phyloP scores from a whole-genome alignment of 1,140 invertebrate species.

The Hylyphantes graminicola region DNA sequence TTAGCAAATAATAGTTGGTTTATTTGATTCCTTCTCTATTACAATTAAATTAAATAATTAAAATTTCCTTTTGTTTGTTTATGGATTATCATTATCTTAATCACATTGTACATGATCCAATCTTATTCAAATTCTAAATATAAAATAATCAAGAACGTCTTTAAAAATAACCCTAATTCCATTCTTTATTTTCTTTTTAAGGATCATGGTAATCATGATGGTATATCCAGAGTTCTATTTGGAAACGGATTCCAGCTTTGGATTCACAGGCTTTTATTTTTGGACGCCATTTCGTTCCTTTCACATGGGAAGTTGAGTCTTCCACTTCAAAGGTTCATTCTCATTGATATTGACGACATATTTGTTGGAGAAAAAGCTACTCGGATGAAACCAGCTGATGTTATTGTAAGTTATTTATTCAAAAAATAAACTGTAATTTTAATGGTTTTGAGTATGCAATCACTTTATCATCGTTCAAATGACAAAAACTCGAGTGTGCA shows the following conservation, averaged over 20 bases:
- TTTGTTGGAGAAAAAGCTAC: conserved; percentile 93
- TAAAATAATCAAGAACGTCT: not conserved
- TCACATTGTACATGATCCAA: too few species aligned
- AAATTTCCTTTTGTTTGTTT: too few species aligned
- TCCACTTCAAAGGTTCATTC: conserved; percentile 87
- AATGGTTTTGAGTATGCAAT: not conserved
- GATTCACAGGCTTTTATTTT: conserved; percentile 89
- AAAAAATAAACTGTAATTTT: not conserved
- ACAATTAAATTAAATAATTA: too few species aligned
- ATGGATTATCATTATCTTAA: not conserved
- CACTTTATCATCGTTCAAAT: too few species aligned
- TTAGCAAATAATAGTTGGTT: too few species aligned
- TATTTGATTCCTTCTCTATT: too few species aligned
- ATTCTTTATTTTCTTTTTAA: conserved; percentile 68
- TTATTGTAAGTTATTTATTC: conserved; percentile 69
- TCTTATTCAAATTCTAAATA: too few species aligned
- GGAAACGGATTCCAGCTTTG: conserved; percentile 92
- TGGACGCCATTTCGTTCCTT: conserved; percentile 92
- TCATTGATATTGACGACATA: conserved; percentile 99
- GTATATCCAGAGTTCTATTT: conserved; percentile 90
- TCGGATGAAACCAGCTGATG: conserved; percentile 75
- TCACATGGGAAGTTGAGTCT: conserved; percentile 82
- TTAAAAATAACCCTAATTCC: not conserved
- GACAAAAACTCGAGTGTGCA: too few species aligned
- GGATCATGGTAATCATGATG: conserved; percentile 90